Conservation (phyloP, 2,113 vertebrate species). For the Pterocles orientalis region DNA sequence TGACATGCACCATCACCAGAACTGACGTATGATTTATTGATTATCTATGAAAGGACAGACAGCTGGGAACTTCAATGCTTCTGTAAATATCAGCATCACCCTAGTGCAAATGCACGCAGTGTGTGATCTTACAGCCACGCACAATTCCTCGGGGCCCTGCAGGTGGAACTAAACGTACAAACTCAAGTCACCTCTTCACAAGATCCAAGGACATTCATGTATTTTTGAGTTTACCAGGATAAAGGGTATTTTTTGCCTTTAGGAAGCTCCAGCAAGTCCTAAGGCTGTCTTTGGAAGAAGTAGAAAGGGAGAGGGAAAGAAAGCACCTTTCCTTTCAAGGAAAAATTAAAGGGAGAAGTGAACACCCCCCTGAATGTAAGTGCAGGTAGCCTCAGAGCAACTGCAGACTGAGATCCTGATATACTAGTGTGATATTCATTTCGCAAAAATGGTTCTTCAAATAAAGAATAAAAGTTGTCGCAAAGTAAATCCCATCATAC, state of each 20-base stretch:
- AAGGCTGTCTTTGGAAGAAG: background rate
- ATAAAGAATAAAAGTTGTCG: background rate
- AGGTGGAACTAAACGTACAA: background rate
- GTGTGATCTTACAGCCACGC: background rate
- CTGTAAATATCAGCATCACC: slow-evolving; percentile 10
- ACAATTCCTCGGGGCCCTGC: background rate
- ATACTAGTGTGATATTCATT: background rate
- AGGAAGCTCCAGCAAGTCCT: background rate
- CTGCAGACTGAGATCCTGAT: background rate
- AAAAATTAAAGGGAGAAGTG: background rate
- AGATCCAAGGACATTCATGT: background rate
- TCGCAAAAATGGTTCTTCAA: background rate
- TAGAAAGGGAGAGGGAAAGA: background rate
- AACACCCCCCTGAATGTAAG: background rate
- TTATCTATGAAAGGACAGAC: background rate
- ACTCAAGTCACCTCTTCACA: background rate
- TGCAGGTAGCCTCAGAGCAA: background rate
- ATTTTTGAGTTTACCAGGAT: background rate
- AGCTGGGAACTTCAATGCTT: background rate
- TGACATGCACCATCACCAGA: slow-evolving; percentile 18
- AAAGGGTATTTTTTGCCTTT: background rate
- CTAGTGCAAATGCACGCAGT: background rate
- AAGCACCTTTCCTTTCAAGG: background rate
- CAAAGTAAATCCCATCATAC: background rate
- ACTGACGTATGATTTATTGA: slow-evolving; percentile 27